Percentiles rank a stretch among this genome's conserved stretches.
These are phyloP conservation scores for Nematostella vectensis DNA, from an alignment of 92 coral and sea anemone genomes.

Conservation along the genomic window DNA sequence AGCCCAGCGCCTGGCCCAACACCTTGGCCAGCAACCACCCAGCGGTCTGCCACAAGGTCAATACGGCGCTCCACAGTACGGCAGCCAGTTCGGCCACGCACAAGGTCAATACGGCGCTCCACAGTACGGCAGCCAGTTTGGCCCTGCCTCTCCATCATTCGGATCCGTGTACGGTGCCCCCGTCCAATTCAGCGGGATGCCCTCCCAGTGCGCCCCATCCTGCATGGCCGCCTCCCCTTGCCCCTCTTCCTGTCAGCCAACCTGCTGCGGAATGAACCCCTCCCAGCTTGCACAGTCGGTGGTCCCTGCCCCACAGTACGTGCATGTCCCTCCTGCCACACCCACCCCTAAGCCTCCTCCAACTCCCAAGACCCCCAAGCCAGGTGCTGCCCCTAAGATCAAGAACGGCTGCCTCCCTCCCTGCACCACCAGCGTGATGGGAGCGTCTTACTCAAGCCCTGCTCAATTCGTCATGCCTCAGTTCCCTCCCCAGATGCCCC, in stretches of 20 bases:
- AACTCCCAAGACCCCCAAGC: slow-evolving; percentile 7
- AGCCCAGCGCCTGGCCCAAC: slow-evolving; percentile 15
- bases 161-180: slow-evolving; percentile 30
- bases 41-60: slow-evolving; percentile 12
- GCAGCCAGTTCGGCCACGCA: background rate
- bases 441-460: slow-evolving; percentile 2
- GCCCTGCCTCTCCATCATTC: slow-evolving; percentile 7
- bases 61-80: slow-evolving; percentile 1
- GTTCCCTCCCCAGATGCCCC: background rate
- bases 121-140: slow-evolving; percentile 4
- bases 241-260: slow-evolving; percentile 38
- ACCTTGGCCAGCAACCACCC: slow-evolving; percentile 21
- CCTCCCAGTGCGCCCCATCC: slow-evolving; percentile 23
- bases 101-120: slow-evolving; percentile 4
- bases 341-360: slow-evolving; percentile 18
- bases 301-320: slow-evolving; percentile 14
- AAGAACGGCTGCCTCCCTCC: background rate
- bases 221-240: slow-evolving; percentile 28
- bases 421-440: slow-evolving; percentile 3
- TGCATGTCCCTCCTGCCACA: slow-evolving; percentile 11
- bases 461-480: slow-evolving; percentile 3
- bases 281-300: background rate
- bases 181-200: slow-evolving; percentile 13
- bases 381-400: background rate
- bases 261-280: slow-evolving; percentile 31